phyloP scores from a whole-genome alignment of 2,888 invertebrate species.

The Rugalucina vietnamica region DNA sequence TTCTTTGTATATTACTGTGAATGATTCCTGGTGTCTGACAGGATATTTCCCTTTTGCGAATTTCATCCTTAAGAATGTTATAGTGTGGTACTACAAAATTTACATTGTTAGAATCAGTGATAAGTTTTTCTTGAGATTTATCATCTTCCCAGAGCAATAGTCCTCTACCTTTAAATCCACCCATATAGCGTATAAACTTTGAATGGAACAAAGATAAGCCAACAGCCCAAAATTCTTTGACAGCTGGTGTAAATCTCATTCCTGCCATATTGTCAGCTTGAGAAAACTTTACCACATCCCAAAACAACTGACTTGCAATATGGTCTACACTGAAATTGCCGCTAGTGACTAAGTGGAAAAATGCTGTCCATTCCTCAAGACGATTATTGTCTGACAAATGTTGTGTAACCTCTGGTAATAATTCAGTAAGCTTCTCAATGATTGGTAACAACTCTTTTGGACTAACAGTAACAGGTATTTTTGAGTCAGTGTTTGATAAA shows the following conservation, averaged over 20 bases:
- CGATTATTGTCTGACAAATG: too few relatives aligned
- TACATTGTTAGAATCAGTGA: too few relatives aligned
- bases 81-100: too few relatives aligned
- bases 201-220: constrained; percentile 3
- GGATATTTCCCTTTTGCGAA: too few relatives aligned
- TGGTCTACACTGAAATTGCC: constrained; percentile 5
- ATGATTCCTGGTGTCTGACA: too few relatives aligned
- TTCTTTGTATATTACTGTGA: too few relatives aligned
- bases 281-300: constrained; percentile 4
- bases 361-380: background rate
- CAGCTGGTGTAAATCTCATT: constrained; percentile 18
- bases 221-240: constrained; percentile 21
- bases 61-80: too few relatives aligned
- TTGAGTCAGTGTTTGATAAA: background rate
- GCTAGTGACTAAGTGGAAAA: background rate
- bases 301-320: constrained; percentile 14
- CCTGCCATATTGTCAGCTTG: background rate
- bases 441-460: background rate
- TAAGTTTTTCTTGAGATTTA: too few relatives aligned
- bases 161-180: background rate
- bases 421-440: background rate
- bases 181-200: constrained; percentile 24
- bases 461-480: background rate
- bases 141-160: too few relatives aligned
- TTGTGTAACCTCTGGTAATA: too few relatives aligned